These are phyloP conservation scores for Intellagama lesueurii DNA, from an alignment of 2,797 vertebrate genomes.

Conservation along the genomic window DNA sequence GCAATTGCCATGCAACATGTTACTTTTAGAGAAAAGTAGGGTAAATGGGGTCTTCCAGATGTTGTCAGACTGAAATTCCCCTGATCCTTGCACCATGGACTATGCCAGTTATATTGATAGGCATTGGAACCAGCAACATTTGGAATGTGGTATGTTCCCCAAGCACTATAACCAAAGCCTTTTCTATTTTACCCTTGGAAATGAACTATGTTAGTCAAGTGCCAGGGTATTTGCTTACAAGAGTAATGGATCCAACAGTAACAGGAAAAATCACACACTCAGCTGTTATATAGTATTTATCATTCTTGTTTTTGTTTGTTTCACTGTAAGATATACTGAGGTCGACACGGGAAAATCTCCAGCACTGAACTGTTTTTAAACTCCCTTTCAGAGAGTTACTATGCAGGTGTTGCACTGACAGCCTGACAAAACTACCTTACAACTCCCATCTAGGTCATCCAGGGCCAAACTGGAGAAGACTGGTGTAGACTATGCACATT, in stretches of 20 bases:
- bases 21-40: background rate
- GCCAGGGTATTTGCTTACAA: background rate
- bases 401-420: background rate
- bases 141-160: background rate
- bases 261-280: background rate
- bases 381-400: background rate
- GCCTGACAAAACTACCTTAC: background rate
- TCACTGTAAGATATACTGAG: conserved; percentile 6
- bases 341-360: background rate
- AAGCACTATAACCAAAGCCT: too few species aligned
- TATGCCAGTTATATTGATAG: background rate
- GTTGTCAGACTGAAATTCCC: background rate
- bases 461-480: background rate
- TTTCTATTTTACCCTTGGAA: too few species aligned
- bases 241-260: background rate
- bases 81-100: background rate
- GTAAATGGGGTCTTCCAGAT: background rate
- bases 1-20: background rate
- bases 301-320: background rate
- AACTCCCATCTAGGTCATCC: background rate
- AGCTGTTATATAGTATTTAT: too few species aligned
- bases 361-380: background rate
- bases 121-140: background rate
- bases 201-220: background rate
- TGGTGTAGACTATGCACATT: background rate